Evolutionary conservation across 2,113 vertebrate species (phyloP).

Genomic region (Larimichthys polyactis): DNA sequence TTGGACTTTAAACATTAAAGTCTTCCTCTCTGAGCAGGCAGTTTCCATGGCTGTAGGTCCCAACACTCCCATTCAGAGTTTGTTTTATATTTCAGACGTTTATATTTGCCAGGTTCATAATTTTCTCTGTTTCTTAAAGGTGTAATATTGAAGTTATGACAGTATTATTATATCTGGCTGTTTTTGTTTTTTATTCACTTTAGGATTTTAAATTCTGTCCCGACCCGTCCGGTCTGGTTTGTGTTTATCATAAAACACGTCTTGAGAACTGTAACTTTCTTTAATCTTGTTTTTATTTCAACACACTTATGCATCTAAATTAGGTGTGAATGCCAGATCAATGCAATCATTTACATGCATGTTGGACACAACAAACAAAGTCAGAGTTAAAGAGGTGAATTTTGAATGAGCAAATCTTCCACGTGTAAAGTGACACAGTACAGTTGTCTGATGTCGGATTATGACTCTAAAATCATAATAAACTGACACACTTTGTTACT

Average conservation of each 20-base stretch:
- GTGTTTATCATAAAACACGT: constrained; percentile 42
- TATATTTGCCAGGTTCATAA: constrained; percentile 12
- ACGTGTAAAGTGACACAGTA: neutral
- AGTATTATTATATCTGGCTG: neutral
- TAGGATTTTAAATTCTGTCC: constrained; percentile 39
- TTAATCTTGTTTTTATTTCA: constrained; percentile 42
- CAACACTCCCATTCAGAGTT: neutral
- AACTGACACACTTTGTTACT: constrained; percentile 36
- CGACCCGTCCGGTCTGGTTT: constrained; percentile 6
- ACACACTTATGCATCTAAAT: constrained; percentile 67
- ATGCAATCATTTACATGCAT: constrained; percentile 76
- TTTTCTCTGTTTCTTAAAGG: neutral
- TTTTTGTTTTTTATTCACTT: neutral
- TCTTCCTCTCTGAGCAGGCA: constrained; percentile 6
- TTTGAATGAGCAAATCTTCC: constrained; percentile 41
- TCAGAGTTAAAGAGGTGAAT: constrained; percentile 36
- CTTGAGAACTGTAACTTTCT: constrained; percentile 48
- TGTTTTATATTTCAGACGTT: constrained; percentile 20
- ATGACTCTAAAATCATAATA: constrained; percentile 9
- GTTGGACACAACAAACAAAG: constrained; percentile 61
- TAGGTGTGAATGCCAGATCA: constrained; percentile 70
- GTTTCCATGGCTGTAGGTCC: neutral
- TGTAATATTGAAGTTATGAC: constrained; percentile 1
- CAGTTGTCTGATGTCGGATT: constrained; percentile 8
- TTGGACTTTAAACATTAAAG: constrained; percentile 39